Percentiles rank a stretch among this genome's conserved stretches.
phyloP scores from a whole-genome alignment of 2,797 vertebrate genomes.

The Eulemur mongoz region DNA sequence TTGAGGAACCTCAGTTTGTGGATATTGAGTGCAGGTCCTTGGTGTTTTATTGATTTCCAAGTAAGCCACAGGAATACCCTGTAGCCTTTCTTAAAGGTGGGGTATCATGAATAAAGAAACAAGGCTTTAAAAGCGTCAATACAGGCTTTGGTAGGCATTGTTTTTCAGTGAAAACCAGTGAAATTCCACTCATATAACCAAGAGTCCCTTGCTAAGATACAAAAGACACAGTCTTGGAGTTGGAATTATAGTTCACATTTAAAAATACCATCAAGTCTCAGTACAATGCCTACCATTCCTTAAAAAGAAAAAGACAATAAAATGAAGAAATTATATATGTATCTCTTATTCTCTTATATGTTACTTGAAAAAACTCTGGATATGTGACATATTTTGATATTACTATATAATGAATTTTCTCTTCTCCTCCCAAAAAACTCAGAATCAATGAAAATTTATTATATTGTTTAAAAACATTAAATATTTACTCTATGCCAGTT shows the following conservation, averaged over 20 bases:
- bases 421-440: not conserved
- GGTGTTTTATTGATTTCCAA: constrained; percentile 3
- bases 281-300: not conserved
- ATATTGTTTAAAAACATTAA: not conserved
- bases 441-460: not conserved
- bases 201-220: constrained; percentile 66
- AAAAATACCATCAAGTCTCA: not conserved
- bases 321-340: not conserved
- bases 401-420: not conserved
- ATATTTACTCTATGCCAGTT: not conserved
- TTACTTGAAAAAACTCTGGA: not conserved
- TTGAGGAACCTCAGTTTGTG: not conserved
- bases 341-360: not conserved
- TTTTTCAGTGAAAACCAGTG: constrained; percentile 57
- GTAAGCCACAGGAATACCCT: not conserved
- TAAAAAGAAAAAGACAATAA: not conserved
- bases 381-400: not conserved
- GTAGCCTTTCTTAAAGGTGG: not conserved
- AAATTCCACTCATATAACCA: constrained; percentile 60
- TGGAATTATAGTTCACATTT: constrained; percentile 36
- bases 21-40: not conserved
- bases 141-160: constrained; percentile 38
- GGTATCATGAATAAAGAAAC: not conserved
- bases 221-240: constrained; percentile 38
- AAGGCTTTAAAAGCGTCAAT: not conserved